phyloP scores from a whole-genome alignment of 2,888 invertebrate species.

The Dilophus febrilis region DNA sequence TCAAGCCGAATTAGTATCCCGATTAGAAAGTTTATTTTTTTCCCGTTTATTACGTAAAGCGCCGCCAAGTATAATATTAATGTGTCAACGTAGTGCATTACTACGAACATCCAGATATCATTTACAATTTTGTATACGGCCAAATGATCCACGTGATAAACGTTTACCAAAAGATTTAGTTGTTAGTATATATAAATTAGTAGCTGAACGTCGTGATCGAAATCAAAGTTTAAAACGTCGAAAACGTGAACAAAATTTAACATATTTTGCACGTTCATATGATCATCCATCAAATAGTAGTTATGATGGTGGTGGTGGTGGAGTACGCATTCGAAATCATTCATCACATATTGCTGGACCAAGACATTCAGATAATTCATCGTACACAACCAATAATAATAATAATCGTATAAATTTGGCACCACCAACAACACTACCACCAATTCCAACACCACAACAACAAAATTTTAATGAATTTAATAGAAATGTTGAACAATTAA shows the following conservation, averaged over 20 bases:
- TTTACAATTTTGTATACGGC: conserved; percentile 54
- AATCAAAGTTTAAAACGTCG: conserved; percentile 34
- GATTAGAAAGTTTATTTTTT: conserved; percentile 68
- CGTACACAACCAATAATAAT: neutral
- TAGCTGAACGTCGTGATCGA: conserved; percentile 47
- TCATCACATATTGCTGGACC: neutral
- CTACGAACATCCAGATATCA: conserved; percentile 59
- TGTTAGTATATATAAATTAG: conserved; percentile 53
- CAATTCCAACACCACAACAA: neutral
- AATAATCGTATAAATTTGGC: neutral
- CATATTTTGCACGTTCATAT: conserved; percentile 19
- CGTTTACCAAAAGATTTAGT: conserved; percentile 61
- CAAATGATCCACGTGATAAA: conserved; percentile 67
- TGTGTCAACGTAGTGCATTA: conserved; percentile 53
- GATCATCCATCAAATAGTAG: too few species aligned
- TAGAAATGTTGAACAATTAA: conserved; percentile 1
- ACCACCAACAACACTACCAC: neutral
- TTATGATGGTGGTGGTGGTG: neutral
- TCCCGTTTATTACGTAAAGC: conserved; percentile 52
- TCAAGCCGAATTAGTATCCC: conserved; percentile 65
- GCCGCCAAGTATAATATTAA: conserved; percentile 42
- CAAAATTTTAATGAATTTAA: conserved; percentile 2
- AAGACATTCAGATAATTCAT: conserved; percentile 1
- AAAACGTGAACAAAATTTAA: conserved; percentile 29
- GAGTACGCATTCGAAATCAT: conserved; percentile 1